Evolutionary conservation across 2,113 vertebrate genomes (phyloP).

Genomic region (Nipponia nippon): DNA sequence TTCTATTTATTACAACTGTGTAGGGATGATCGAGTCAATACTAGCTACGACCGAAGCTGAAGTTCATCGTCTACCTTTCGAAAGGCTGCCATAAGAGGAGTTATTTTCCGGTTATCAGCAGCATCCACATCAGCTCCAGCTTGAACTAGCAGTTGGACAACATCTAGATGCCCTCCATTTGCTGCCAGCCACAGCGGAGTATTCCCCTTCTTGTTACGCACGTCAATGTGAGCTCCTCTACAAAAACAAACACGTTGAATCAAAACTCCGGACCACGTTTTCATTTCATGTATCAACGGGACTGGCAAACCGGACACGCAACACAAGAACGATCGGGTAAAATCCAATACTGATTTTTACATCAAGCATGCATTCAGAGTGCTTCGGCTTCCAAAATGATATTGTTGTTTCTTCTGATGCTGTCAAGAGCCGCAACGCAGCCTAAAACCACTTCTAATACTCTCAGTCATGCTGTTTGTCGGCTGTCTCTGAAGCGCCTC

Average conservation of each 20-base stretch:
- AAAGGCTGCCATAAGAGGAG: constrained; percentile 98
- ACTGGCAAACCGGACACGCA: neutral
- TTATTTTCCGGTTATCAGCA: constrained; percentile 98
- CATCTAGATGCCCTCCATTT: constrained; percentile 96
- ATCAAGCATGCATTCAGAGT: neutral
- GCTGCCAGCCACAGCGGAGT: constrained; percentile 97
- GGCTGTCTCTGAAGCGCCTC: neutral
- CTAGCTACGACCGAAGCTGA: neutral
- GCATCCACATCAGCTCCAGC: constrained; percentile 97
- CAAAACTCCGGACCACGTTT: neutral
- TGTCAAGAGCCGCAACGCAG: neutral
- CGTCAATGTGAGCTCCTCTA: constrained; percentile 97
- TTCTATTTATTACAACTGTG: neutral
- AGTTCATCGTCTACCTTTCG: constrained; percentile 81
- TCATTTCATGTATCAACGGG: accelerated
- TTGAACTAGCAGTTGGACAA: constrained; percentile 95
- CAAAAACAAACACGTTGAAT: neutral
- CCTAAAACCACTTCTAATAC: neutral
- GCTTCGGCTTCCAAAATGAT: neutral
- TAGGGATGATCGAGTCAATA: neutral
- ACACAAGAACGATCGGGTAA: too few species aligned
- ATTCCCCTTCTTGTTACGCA: constrained; percentile 99
- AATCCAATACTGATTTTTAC: neutral
- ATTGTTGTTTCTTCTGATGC: neutral
- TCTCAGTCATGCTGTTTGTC: neutral